A percentile compares a stretch with the other conserved stretches of the same genome.
phyloP scores from a whole-genome alignment of 37 sponge, comb jelly and placozoan genomes.

The Oopsacas minuta region DNA sequence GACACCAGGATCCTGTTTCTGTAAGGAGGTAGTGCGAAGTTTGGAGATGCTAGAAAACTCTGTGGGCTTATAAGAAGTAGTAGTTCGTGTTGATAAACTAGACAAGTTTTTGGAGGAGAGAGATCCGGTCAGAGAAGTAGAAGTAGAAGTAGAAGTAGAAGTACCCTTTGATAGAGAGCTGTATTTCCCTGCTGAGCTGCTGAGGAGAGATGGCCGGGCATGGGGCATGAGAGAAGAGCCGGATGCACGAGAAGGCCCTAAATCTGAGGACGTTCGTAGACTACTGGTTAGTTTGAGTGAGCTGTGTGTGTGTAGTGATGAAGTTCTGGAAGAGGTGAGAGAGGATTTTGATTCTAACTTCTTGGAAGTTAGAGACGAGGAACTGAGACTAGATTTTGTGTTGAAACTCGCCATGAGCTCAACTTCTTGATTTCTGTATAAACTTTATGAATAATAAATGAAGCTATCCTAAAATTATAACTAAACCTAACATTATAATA shows the following conservation, averaged over 20 bases:
- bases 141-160: background rate
- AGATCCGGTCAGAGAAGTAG: background rate
- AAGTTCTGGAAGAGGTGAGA: background rate
- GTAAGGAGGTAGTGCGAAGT: background rate
- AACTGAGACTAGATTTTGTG: background rate
- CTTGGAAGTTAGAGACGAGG: background rate
- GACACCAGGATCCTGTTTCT: background rate
- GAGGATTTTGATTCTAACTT: background rate
- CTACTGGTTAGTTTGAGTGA: background rate
- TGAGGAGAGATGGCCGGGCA: background rate
- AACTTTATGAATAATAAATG: too few species aligned
- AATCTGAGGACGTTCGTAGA: too few species aligned
- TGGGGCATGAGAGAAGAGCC: background rate
- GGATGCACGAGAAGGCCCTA: background rate
- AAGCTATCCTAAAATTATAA: too few species aligned
- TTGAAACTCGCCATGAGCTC: constrained; percentile 19
- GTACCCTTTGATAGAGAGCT: background rate
- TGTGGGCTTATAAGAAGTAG: background rate
- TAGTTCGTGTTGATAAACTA: background rate
- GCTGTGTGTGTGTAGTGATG: background rate
- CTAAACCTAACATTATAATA: background rate
- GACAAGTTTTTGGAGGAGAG: background rate
- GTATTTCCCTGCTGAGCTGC: background rate
- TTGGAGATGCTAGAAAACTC: background rate
- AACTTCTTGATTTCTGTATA: too few species aligned